Evolutionary conservation across 2,797 vertebrate genomes (phyloP).

Genomic region (Clarias fuscus): DNA sequence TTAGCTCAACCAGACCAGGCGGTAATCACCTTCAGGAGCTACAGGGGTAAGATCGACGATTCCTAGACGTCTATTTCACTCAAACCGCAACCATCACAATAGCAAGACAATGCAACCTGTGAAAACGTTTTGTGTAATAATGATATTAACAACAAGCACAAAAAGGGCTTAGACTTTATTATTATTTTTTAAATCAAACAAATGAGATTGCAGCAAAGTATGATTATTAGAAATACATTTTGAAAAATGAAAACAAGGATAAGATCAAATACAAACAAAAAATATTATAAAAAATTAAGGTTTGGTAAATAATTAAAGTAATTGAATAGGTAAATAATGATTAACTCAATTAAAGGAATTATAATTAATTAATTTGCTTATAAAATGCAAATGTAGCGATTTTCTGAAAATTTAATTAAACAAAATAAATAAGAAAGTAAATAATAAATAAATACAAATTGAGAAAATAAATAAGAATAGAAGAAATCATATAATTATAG

Average conservation of each 20-base stretch:
- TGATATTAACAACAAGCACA: not conserved
- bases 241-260: not conserved
- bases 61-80: not conserved
- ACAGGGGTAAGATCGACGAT: constrained; percentile 47
- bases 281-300: not conserved
- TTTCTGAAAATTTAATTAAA: not conserved
- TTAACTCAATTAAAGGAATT: not conserved
- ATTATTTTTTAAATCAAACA: not conserved
- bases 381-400: not conserved
- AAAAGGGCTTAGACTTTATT: not conserved
- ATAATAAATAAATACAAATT: not conserved
- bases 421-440: not conserved
- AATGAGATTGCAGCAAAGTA: not conserved
- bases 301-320: not conserved
- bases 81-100: not conserved
- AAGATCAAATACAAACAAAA: not conserved
- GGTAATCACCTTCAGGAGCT: constrained; percentile 56
- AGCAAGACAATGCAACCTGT: not conserved
- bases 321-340: not conserved
- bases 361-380: not conserved
- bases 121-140: not conserved
- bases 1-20: constrained; percentile 54
- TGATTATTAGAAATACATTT: not conserved
- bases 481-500: not conserved
- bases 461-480: not conserved